Evolutionary conservation across 2,113 vertebrate genomes (phyloP).

Genomic region (Accipiter virgatus): DNA sequence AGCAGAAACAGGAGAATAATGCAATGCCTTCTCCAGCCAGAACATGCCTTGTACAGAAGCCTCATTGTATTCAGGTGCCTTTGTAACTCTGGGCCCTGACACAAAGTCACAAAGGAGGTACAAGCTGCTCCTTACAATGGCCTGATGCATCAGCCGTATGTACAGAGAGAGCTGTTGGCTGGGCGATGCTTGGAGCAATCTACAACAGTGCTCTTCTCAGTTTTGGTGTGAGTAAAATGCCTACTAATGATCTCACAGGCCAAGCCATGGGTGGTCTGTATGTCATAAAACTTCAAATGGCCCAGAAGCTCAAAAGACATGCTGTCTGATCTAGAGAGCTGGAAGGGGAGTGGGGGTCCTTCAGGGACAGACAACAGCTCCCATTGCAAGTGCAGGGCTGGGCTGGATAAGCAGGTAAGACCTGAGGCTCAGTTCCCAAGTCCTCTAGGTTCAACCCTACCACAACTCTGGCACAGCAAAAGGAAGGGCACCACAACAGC

Average conservation of each 20-base stretch:
- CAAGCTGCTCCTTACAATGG: not conserved
- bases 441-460: not conserved
- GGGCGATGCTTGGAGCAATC: accelerated
- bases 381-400: not conserved
- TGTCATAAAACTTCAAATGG: not conserved
- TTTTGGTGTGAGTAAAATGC: not conserved
- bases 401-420: not conserved
- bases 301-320: not conserved
- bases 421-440: not conserved
- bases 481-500: not conserved
- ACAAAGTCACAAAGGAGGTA: not conserved
- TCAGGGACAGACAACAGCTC: not conserved
- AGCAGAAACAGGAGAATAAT: not conserved
- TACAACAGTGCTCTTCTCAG: not conserved
- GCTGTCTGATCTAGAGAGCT: not conserved
- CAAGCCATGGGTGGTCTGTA: not conserved
- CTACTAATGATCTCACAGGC: not conserved
- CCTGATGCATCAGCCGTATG: accelerated
- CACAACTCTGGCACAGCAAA: not conserved
- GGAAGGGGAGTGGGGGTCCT: not conserved
- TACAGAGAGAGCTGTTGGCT: not conserved
- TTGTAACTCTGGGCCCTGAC: not conserved
- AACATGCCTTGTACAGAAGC: not conserved
- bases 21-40: not conserved
- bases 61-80: not conserved